A percentile compares a stretch with the other conserved stretches of the same genome.
phyloP scores from a whole-genome alignment of 1,140 invertebrate genomes.

The Hylaeus volcanicus region DNA sequence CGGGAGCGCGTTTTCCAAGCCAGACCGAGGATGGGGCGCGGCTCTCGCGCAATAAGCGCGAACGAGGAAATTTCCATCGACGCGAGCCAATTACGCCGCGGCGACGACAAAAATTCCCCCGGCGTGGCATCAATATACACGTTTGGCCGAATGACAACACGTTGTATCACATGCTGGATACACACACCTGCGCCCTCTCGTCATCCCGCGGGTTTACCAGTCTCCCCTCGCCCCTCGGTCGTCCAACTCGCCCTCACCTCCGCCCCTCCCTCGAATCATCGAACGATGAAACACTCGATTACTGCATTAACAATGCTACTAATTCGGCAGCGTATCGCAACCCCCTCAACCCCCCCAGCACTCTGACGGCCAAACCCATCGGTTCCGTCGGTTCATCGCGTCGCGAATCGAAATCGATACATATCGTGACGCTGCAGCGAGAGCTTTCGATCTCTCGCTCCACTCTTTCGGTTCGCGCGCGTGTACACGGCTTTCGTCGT shows the following conservation, averaged over 20 bases:
- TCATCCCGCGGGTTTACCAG: slow-evolving; percentile 63
- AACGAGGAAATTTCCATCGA: slow-evolving; percentile 48
- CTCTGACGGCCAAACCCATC: too few species aligned
- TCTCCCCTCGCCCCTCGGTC: neutral
- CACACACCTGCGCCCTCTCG: slow-evolving; percentile 57
- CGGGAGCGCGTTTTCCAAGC: neutral
- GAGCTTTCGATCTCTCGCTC: slow-evolving; percentile 17
- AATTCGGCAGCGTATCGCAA: slow-evolving; percentile 61
- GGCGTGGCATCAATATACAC: slow-evolving; percentile 55
- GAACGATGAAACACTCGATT: slow-evolving; percentile 78
- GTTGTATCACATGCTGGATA: slow-evolving; percentile 71
- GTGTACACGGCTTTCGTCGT: slow-evolving; percentile 70
- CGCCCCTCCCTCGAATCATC: slow-evolving; percentile 69
- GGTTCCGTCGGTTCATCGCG: neutral
- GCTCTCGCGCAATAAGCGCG: neutral
- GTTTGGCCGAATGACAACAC: slow-evolving; percentile 70
- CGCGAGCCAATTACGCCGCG: slow-evolving; percentile 35
- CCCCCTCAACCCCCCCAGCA: neutral
- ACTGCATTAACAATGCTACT: slow-evolving; percentile 78
- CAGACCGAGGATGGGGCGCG: too few species aligned
- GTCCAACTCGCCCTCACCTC: neutral
- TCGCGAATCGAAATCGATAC: slow-evolving; percentile 60
- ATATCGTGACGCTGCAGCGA: slow-evolving; percentile 46
- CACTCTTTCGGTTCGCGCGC: slow-evolving; percentile 21
- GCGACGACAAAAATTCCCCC: slow-evolving; percentile 46